Evolutionary conservation across 2,797 vertebrate genomes (phyloP).

Genomic region (Mycteria americana): DNA sequence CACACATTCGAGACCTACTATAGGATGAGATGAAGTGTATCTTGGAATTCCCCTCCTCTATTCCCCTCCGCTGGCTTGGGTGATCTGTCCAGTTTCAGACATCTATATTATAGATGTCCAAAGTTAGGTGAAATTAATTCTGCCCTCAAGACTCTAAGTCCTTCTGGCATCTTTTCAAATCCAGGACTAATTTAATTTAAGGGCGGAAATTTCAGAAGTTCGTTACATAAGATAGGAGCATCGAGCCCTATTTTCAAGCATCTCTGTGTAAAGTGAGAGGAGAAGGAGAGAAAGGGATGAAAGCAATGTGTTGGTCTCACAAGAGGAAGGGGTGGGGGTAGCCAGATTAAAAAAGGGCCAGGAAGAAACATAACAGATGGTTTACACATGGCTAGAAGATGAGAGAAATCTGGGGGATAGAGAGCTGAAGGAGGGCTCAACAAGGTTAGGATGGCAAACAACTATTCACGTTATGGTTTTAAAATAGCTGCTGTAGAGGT

Average conservation of each 20-base stretch:
- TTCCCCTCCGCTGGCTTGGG: not conserved
- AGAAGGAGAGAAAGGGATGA: slow-evolving; percentile 63
- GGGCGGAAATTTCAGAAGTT: slow-evolving; percentile 53
- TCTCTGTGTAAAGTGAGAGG: slow-evolving; percentile 62
- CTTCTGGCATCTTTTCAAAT: slow-evolving; percentile 32
- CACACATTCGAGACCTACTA: not conserved
- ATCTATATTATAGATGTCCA: not conserved
- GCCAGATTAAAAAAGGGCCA: slow-evolving; percentile 58
- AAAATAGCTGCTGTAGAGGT: slow-evolving; percentile 62
- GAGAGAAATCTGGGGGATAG: slow-evolving; percentile 60
- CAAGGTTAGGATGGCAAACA: slow-evolving; percentile 55
- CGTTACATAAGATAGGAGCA: slow-evolving; percentile 31
- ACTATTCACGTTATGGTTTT: slow-evolving; percentile 32
- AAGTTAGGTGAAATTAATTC: not conserved
- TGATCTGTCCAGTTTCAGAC: not conserved
- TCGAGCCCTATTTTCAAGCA: slow-evolving; percentile 56
- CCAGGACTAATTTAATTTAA: slow-evolving; percentile 49
- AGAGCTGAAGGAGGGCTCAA: slow-evolving; percentile 49
- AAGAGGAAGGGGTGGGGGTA: slow-evolving; percentile 63
- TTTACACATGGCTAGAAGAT: slow-evolving; percentile 59
- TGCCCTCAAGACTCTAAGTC: not conserved
- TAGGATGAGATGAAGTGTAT: not conserved
- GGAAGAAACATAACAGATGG: slow-evolving; percentile 68
- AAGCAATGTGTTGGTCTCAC: slow-evolving; percentile 69
- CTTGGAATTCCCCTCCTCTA: too few relatives aligned